Percentiles rank a stretch among this genome's conserved stretches.
Evolutionary conservation across 1,140 invertebrate species (phyloP).

Genomic region (Orius laevigatus): DNA sequence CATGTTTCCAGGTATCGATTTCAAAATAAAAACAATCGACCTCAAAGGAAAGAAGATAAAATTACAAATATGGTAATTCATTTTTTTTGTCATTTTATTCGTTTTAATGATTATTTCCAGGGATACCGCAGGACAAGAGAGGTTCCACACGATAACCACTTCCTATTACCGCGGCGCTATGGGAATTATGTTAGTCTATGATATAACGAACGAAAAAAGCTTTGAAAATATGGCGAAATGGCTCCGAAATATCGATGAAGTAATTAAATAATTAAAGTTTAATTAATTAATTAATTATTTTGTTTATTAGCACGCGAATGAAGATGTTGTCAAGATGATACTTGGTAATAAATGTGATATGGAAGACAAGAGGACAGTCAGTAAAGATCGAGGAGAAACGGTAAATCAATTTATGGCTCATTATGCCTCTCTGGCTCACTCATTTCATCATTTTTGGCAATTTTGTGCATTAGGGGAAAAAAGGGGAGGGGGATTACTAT

Average conservation of each 20-base stretch:
- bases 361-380: slow-evolving; percentile 89
- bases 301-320: slow-evolving; percentile 79
- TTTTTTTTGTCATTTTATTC: slow-evolving; percentile 2
- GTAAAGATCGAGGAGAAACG: slow-evolving; percentile 71
- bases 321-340: slow-evolving; percentile 99
- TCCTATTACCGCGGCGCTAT: slow-evolving; percentile 95
- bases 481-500: neutral
- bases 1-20: slow-evolving; percentile 77
- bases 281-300: neutral
- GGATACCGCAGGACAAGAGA: slow-evolving; percentile 88
- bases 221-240: slow-evolving; percentile 99
- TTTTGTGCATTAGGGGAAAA: neutral
- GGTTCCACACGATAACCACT: slow-evolving; percentile 94
- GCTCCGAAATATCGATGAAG: slow-evolving; percentile 94
- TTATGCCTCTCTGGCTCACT: too few relatives aligned
- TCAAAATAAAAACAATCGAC: slow-evolving; percentile 97
- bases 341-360: slow-evolving; percentile 99
- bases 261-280: slow-evolving; percentile 22
- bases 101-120: slow-evolving; percentile 29
- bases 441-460: neutral
- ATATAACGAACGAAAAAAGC: slow-evolving; percentile 95
- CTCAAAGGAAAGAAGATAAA: slow-evolving; percentile 95
- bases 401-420: slow-evolving; percentile 38
- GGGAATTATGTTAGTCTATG: slow-evolving; percentile 98
- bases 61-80: slow-evolving; percentile 86